These are phyloP conservation scores for Pleuronectes platessa DNA, from an alignment of 2,113 vertebrate genomes.

Conservation along the genomic window DNA sequence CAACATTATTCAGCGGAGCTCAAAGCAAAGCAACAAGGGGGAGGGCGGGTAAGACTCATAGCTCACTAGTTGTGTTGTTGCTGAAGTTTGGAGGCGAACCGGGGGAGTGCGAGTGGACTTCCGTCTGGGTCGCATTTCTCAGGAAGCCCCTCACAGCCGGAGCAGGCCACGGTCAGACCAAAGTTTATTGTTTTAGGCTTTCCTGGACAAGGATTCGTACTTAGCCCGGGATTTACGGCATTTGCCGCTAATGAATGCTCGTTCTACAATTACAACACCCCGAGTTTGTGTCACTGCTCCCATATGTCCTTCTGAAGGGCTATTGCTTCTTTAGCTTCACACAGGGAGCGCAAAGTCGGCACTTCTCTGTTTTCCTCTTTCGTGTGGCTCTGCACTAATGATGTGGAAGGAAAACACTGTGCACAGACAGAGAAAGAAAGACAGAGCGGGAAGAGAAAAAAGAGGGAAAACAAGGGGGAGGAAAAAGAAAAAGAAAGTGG, in stretches of 20 bases:
- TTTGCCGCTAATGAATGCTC: slow-evolving; percentile 97
- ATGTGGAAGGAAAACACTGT: slow-evolving; percentile 93
- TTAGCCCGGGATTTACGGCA: slow-evolving; percentile 98
- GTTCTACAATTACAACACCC: slow-evolving; percentile 94
- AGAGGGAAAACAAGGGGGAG: slow-evolving; percentile 42
- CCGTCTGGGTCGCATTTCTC: slow-evolving; percentile 87
- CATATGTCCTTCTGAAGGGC: slow-evolving; percentile 90
- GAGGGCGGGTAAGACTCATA: slow-evolving; percentile 72
- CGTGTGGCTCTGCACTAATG: slow-evolving; percentile 95
- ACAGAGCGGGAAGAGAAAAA: slow-evolving; percentile 58
- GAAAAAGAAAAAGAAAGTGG: slow-evolving; percentile 52
- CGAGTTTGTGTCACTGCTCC: slow-evolving; percentile 87
- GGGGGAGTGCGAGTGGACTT: slow-evolving; percentile 74
- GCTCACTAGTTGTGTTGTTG: slow-evolving; percentile 77
- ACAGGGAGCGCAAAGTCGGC: slow-evolving; percentile 91
- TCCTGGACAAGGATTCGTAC: slow-evolving; percentile 97
- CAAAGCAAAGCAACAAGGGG: slow-evolving; percentile 58
- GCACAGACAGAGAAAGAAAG: slow-evolving; percentile 59
- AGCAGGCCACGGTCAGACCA: slow-evolving; percentile 83
- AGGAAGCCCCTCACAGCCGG: slow-evolving; percentile 87
- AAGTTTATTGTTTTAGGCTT: slow-evolving; percentile 99
- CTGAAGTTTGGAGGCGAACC: slow-evolving; percentile 76
- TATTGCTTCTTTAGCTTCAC: slow-evolving; percentile 91
- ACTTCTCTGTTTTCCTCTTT: slow-evolving; percentile 93
- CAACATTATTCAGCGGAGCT: slow-evolving; percentile 73